Percentiles rank a stretch among this genome's conserved stretches.
These are phyloP conservation scores for Artemia sinica DNA, from an alignment of 2,888 invertebrate genomes.

Conservation along the genomic window DNA sequence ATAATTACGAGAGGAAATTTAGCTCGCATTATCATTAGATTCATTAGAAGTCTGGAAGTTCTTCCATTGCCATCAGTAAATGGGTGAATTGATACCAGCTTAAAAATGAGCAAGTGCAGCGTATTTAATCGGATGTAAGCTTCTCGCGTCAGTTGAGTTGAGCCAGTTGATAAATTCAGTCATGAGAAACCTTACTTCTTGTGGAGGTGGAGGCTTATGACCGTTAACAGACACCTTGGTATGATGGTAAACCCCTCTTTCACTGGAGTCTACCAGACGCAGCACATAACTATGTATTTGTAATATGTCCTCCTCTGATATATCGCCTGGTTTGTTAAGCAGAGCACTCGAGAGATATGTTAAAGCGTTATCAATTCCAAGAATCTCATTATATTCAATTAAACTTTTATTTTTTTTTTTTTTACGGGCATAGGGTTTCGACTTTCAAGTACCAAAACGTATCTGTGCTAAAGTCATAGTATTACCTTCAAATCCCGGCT, in stretches of 20 bases:
- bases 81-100: constrained; percentile 89
- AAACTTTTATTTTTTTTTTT: constrained; percentile 92
- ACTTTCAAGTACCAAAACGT: constrained; percentile 75
- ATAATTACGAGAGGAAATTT: constrained; percentile 92
- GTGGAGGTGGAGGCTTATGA: constrained; percentile 78
- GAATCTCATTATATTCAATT: constrained; percentile 88
- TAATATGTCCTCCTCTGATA: constrained; percentile 67
- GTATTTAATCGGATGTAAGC: constrained; percentile 77
- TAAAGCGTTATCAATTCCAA: constrained; percentile 84
- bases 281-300: constrained; percentile 81
- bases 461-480: constrained; percentile 87
- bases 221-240: constrained; percentile 87
- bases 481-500: constrained; percentile 87
- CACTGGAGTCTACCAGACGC: constrained; percentile 82
- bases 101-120: constrained; percentile 94
- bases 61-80: constrained; percentile 93
- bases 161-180: constrained; percentile 78
- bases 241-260: constrained; percentile 69
- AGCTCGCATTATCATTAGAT: constrained; percentile 79
- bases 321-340: constrained; percentile 49
- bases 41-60: constrained; percentile 87
- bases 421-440: constrained; percentile 51
- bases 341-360: constrained; percentile 62
- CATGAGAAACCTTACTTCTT: constrained; percentile 63
- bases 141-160: constrained; percentile 65